Percentiles rank a stretch among this genome's conserved stretches.
phyloP scores from a whole-genome alignment of 2,113 vertebrate genomes.

The Litocranius walleri region DNA sequence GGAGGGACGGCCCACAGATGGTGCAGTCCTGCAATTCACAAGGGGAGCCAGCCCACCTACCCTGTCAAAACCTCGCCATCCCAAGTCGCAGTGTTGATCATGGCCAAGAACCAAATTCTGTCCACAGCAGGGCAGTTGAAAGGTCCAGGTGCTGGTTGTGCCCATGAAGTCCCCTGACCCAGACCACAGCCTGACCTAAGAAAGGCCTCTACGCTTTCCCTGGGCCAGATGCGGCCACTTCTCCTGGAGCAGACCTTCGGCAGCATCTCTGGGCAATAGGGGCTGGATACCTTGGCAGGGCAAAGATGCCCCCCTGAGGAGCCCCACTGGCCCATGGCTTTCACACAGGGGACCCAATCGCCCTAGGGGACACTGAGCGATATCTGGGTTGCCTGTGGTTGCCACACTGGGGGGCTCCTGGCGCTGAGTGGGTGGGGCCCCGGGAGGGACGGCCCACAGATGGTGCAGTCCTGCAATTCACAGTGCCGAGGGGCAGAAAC shows the following conservation, averaged over 20 bases:
- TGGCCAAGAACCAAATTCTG: neutral
- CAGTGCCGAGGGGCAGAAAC: neutral
- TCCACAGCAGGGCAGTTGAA: neutral
- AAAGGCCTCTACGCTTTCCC: neutral
- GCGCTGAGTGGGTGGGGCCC: neutral
- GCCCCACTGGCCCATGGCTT: neutral
- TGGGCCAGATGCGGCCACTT: neutral
- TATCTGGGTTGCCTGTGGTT: neutral
- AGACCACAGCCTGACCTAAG: neutral
- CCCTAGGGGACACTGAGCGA: neutral
- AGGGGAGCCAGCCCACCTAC: neutral
- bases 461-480: too few species aligned
- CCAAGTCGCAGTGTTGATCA: neutral
- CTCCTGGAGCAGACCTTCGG: neutral
- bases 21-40: neutral
- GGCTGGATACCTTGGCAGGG: neutral
- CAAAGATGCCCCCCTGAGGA: neutral
- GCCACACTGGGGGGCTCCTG: neutral
- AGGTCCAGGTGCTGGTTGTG: neutral
- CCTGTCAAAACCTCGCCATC: neutral
- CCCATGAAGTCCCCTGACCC: neutral
- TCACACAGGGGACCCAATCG: neutral
- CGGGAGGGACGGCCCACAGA: rapidly evolving
- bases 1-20: rapidly evolving
- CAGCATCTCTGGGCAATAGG: neutral